Conservation (phyloP, 2,797 vertebrate species). For the Geotrypetes seraphini region DNA sequence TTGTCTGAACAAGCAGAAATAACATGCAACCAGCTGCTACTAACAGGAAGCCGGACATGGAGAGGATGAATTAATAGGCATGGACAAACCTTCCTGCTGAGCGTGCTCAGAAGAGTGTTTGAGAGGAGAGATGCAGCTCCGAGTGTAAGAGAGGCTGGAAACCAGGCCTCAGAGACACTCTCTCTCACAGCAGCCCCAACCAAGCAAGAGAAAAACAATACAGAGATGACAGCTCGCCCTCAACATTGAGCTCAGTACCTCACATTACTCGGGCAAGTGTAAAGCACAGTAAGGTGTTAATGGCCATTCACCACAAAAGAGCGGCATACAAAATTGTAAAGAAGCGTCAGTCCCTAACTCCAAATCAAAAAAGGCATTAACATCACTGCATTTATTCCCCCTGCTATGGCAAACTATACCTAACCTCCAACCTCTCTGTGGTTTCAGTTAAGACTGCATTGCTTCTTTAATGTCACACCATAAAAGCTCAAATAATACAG, state of each 20-base stretch:
- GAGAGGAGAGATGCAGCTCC: slow-evolving; percentile 71
- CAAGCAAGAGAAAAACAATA: slow-evolving; percentile 79
- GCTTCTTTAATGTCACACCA: too few species aligned
- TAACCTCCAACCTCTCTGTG: too few species aligned
- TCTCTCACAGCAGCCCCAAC: slow-evolving; percentile 73
- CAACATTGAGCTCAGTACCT: slow-evolving; percentile 62
- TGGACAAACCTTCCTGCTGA: slow-evolving; percentile 75
- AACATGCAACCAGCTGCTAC: slow-evolving; percentile 76
- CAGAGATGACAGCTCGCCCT: slow-evolving; percentile 68
- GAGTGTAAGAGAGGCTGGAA: slow-evolving; percentile 71
- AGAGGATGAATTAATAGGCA: slow-evolving; percentile 71
- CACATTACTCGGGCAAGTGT: slow-evolving; percentile 56
- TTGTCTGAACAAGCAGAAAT: slow-evolving; percentile 69
- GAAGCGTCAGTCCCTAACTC: background rate
- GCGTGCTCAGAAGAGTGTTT: slow-evolving; percentile 73
- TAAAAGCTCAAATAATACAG: too few species aligned
- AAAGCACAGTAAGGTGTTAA: slow-evolving; percentile 57
- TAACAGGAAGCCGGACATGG: slow-evolving; percentile 68
- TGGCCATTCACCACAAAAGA: slow-evolving; percentile 6
- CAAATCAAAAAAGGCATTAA: background rate
- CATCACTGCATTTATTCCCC: too few species aligned
- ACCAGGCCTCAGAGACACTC: slow-evolving; percentile 70
- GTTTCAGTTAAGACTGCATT: too few species aligned
- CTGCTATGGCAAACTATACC: too few species aligned
- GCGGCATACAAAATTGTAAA: slow-evolving; percentile 2